These are phyloP conservation scores for Blennius ocellaris DNA, from an alignment of 2,113 vertebrate species.

Conservation along the genomic window DNA sequence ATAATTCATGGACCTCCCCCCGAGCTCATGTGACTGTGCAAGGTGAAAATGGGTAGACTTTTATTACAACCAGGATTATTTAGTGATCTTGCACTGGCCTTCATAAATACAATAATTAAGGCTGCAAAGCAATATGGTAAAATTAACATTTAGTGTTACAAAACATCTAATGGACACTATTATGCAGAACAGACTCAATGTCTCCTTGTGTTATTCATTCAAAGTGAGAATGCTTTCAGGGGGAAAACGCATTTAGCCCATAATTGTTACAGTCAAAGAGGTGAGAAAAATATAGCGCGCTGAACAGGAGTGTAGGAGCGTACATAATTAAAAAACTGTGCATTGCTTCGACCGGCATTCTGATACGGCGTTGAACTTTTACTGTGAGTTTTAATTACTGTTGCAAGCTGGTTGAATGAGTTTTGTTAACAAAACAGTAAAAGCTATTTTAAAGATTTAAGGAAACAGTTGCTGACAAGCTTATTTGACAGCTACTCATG, in stretches of 20 bases:
- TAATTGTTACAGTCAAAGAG: conserved; percentile 35
- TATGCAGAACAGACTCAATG: conserved; percentile 12
- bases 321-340: conserved; percentile 18
- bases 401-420: not conserved
- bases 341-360: not conserved
- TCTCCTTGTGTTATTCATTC: conserved; percentile 24
- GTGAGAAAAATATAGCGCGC: conserved; percentile 21
- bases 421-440: conserved; percentile 18
- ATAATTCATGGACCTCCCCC: conserved; percentile 56
- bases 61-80: conserved; percentile 50
- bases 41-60: conserved; percentile 47
- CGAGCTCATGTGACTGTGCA: conserved; percentile 38
- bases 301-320: conserved; percentile 1
- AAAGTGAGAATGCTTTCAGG: conserved; percentile 25
- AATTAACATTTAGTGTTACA: conserved; percentile 34
- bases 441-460: conserved; percentile 11
- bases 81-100: conserved; percentile 33
- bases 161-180: conserved; percentile 25
- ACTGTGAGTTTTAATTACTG: not conserved
- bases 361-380: not conserved
- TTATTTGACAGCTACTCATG: conserved; percentile 36
- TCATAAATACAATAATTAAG: conserved; percentile 50
- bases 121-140: conserved; percentile 5
- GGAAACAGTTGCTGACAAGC: conserved; percentile 28
- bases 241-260: not conserved